phyloP scores from a whole-genome alignment of 1,140 invertebrate species.

The Mamestra configurata region DNA sequence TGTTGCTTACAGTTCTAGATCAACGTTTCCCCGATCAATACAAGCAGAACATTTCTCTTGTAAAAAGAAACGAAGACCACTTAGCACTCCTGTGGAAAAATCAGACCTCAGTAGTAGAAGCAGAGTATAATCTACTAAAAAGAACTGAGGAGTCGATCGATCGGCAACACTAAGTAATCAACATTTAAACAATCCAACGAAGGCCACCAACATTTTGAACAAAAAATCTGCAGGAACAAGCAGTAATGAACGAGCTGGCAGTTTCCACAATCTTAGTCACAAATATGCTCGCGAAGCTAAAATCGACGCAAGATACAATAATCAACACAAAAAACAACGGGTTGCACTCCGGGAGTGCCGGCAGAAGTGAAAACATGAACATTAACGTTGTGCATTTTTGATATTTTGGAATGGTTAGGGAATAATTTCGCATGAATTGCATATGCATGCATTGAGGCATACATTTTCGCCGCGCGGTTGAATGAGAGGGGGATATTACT shows the following conservation, averaged over 20 bases:
- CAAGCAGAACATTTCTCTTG: constrained; percentile 30
- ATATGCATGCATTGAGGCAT: no score
- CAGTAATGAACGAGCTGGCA: constrained; percentile 3
- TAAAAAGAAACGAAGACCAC: constrained; percentile 10
- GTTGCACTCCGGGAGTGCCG: no score
- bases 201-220: background rate
- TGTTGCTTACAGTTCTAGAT: background rate
- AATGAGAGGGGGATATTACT: no score
- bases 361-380: no score
- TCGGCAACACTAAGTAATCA: constrained; percentile 39
- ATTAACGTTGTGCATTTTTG: no score
- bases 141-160: constrained; percentile 36
- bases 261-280: background rate
- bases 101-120: constrained; percentile 47
- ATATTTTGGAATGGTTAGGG: no score
- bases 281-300: constrained; percentile 33
- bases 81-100: constrained; percentile 43
- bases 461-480: no score
- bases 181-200: background rate
- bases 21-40: constrained; percentile 35
- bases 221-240: background rate
- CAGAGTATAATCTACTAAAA: constrained; percentile 41
- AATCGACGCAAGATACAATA: constrained; percentile 13
- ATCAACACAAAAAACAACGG: no score
- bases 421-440: no score